Conservation (phyloP, 2,113 vertebrate genomes). For the Pterocles orientalis region DNA sequence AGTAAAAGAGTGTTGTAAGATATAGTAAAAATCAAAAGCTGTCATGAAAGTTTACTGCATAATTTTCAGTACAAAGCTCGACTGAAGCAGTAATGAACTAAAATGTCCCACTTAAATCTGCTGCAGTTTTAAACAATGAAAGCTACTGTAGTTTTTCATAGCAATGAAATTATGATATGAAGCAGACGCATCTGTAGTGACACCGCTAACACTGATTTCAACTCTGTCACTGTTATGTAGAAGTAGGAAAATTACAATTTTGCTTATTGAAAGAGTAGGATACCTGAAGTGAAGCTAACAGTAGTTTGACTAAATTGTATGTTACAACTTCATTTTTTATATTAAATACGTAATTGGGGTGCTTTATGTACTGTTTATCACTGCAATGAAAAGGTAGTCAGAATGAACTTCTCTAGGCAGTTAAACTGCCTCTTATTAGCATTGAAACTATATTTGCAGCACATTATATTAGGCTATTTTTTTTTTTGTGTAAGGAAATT, state of each 20-base stretch:
- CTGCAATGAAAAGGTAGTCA: constrained; percentile 66
- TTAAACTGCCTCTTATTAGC: constrained; percentile 75
- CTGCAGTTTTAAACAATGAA: constrained; percentile 27
- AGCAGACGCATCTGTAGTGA: constrained; percentile 1
- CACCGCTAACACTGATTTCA: constrained; percentile 42
- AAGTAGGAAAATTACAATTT: constrained; percentile 53
- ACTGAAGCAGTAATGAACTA: constrained; percentile 23
- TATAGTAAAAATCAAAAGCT: constrained; percentile 45
- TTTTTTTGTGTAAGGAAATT: constrained; percentile 73
- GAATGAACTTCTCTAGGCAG: constrained; percentile 70
- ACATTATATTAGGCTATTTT: constrained; percentile 76
- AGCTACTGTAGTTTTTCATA: neutral
- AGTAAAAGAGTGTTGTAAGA: constrained; percentile 36
- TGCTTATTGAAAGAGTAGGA: constrained; percentile 55
- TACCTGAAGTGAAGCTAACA: constrained; percentile 54
- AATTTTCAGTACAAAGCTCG: constrained; percentile 18
- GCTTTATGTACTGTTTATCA: constrained; percentile 70
- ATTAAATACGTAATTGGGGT: constrained; percentile 64
- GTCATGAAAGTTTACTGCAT: constrained; percentile 51
- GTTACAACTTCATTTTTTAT: constrained; percentile 52
- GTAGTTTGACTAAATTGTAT: constrained; percentile 57
- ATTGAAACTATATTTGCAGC: constrained; percentile 71
- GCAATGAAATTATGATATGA: neutral
- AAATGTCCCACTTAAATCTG: constrained; percentile 28
- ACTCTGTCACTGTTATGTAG: constrained; percentile 23